These are phyloP conservation scores for Orbicella faveolata DNA, from an alignment of 64 coral and sea anemone genomes.

Conservation along the genomic window DNA sequence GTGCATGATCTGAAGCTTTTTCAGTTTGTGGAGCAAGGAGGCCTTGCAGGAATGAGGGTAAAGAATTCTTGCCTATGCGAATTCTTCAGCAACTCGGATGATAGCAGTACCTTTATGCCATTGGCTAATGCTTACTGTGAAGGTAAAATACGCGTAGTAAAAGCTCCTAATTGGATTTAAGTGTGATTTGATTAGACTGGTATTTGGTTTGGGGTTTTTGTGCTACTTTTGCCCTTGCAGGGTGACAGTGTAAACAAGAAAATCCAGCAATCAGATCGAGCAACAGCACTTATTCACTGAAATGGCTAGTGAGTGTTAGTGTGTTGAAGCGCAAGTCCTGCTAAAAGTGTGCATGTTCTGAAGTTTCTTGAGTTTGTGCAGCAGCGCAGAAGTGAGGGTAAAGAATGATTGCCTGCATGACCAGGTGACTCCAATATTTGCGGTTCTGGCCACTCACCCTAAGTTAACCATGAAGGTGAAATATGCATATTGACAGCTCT, in stretches of 20 bases:
- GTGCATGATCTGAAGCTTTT: conserved; percentile 3
- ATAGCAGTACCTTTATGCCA: neutral
- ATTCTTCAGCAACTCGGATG: neutral
- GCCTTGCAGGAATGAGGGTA: neutral
- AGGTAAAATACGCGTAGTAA: neutral
- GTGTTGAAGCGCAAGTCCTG: no score
- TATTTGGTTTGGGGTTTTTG: neutral
- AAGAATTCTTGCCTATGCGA: neutral
- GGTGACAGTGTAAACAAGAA: neutral
- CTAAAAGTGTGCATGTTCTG: conserved; percentile 5
- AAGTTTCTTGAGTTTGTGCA: neutral
- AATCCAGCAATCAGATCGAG: neutral
- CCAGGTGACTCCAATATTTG: neutral
- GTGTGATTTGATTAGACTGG: neutral
- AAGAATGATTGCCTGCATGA: neutral
- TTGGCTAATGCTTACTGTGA: neutral
- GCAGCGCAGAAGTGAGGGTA: neutral
- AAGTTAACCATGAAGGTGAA: neutral
- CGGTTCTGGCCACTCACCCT: neutral
- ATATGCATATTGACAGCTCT: neutral
- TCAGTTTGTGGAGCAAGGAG: neutral
- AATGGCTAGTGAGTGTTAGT: no score
- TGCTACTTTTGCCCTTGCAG: conserved; percentile 13
- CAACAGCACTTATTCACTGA: neutral
- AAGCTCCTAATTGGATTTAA: neutral